These are phyloP conservation scores for Protosalanx chinensis DNA, from an alignment of 2,797 vertebrate species.

Conservation along the genomic window DNA sequence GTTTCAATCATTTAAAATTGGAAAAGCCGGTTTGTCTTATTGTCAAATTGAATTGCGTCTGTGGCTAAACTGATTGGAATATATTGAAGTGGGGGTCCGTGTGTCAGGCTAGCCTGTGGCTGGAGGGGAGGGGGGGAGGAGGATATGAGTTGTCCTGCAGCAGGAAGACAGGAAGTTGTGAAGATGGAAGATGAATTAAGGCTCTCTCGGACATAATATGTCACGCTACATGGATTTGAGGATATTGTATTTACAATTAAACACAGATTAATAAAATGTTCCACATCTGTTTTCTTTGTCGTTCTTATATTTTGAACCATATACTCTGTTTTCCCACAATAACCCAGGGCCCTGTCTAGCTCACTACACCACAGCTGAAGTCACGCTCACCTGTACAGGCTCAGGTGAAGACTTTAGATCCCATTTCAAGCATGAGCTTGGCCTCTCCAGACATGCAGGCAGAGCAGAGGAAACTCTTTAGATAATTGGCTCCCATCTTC, in stretches of 20 bases:
- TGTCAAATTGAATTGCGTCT: slow-evolving; percentile 57
- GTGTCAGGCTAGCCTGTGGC: slow-evolving; percentile 38
- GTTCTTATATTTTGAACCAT: too few species aligned
- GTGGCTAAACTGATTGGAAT: slow-evolving; percentile 56
- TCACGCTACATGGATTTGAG: background rate
- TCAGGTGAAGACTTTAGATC: background rate
- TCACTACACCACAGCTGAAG: background rate
- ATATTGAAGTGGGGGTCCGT: slow-evolving; percentile 42
- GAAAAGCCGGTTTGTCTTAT: slow-evolving; percentile 60
- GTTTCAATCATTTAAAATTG: slow-evolving; percentile 64
- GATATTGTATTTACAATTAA: background rate
- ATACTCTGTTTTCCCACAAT: too few species aligned
- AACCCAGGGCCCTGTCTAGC: background rate
- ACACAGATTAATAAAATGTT: background rate
- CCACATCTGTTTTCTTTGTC: background rate
- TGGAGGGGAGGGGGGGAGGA: slow-evolving; percentile 17
- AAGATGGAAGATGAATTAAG: background rate
- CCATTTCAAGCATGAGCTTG: background rate
- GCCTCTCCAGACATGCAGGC: slow-evolving; percentile 1
- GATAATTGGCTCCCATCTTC: slow-evolving; percentile 71
- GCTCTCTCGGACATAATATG: background rate
- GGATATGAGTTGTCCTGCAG: background rate
- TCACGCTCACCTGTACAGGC: background rate
- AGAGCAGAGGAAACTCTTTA: slow-evolving; percentile 59
- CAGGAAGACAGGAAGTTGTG: background rate